A percentile compares a stretch with the other conserved stretches of the same genome.
Conservation (phyloP, 2,888 invertebrate genomes). For the Parnassius mnemosyne region DNA sequence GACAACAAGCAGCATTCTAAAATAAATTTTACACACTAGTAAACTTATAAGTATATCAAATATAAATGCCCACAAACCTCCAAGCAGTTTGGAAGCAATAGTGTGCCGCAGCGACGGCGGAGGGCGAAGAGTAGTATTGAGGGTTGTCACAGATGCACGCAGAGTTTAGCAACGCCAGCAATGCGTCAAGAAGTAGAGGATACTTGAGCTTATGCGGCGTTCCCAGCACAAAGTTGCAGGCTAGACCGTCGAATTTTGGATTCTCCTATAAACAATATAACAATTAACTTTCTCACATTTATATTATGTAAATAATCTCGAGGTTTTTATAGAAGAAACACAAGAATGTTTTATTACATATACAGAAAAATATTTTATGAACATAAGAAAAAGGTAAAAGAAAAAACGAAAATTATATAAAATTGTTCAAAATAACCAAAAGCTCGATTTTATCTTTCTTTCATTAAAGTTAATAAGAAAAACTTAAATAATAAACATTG, state of each 20-base stretch:
- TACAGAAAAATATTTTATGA: not conserved
- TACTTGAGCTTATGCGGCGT: slow-evolving; percentile 95
- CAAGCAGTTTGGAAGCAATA: slow-evolving; percentile 94
- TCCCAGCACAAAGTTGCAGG: slow-evolving; percentile 96
- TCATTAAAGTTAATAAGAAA: too few species aligned
- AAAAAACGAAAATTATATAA: not conserved
- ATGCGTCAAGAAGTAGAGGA: slow-evolving; percentile 90
- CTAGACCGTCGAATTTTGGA: slow-evolving; percentile 94
- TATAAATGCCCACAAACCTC: slow-evolving; percentile 72
- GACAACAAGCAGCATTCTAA: too few species aligned
- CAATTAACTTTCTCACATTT: not conserved
- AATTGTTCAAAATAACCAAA: not conserved
- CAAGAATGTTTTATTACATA: not conserved
- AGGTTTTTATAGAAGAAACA: not conserved
- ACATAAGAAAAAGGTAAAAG: not conserved
- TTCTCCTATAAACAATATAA: slow-evolving; percentile 81
- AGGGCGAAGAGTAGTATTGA: slow-evolving; percentile 78
- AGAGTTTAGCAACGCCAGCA: slow-evolving; percentile 90
- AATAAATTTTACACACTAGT: too few species aligned
- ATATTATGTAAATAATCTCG: too few species aligned
- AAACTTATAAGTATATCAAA: not conserved
- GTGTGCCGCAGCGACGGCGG: slow-evolving; percentile 89
- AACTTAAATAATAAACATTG: too few species aligned
- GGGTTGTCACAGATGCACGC: slow-evolving; percentile 84
- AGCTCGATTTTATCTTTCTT: too few species aligned